Percentiles rank a stretch among this genome's conserved stretches.
Conservation (phyloP, 1,140 invertebrate species). For the Colletes gigas region DNA sequence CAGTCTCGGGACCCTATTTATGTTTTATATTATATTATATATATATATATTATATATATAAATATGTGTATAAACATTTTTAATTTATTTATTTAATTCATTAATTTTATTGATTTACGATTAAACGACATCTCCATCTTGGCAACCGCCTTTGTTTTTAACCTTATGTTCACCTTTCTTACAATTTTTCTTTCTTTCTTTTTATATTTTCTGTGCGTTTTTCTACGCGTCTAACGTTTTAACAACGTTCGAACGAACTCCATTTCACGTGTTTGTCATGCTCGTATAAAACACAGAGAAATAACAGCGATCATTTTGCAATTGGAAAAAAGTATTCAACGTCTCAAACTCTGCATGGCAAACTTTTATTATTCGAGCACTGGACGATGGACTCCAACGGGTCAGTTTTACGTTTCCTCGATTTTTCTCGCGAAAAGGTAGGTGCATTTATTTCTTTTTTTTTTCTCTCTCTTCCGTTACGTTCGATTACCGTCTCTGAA, state of each 20-base stretch:
- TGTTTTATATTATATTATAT: constrained; percentile 79
- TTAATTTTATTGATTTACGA: constrained; percentile 81
- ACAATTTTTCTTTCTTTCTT: neutral
- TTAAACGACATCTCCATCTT: constrained; percentile 78
- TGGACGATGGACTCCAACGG: neutral
- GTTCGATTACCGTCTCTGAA: neutral
- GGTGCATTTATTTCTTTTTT: constrained; percentile 13
- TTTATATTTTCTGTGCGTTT: neutral
- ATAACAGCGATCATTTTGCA: too few species aligned
- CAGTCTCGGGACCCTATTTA: constrained; percentile 79
- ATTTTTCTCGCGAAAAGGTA: constrained; percentile 29
- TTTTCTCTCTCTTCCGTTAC: neutral
- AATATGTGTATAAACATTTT: constrained; percentile 79
- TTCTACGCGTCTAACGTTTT: too few species aligned
- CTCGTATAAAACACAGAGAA: too few species aligned
- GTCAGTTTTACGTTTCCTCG: neutral
- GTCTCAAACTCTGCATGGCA: too few species aligned
- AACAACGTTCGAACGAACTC: too few species aligned
- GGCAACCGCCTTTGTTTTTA: constrained; percentile 73
- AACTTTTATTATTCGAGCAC: neutral
- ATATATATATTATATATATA: constrained; percentile 73
- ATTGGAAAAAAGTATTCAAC: too few species aligned
- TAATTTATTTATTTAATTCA: constrained; percentile 82
- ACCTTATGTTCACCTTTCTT: constrained; percentile 63
- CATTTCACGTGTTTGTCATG: too few species aligned